Conservation (phyloP, 2,888 invertebrate genomes). For the Orthosia incerta region DNA sequence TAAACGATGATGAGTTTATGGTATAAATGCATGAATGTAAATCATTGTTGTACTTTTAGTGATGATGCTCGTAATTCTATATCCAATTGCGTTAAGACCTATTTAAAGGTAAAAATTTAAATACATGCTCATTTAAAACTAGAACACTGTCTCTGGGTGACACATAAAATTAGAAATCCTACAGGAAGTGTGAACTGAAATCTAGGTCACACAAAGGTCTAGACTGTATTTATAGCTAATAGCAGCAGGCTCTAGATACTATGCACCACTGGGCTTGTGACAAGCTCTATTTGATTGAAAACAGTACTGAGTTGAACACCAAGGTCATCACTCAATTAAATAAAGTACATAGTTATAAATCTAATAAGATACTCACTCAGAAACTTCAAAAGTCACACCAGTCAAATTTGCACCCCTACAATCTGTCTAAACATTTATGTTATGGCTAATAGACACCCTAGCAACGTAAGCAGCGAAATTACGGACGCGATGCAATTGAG, state of each 20-base stretch:
- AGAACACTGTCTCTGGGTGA: constrained; percentile 79
- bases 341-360: constrained; percentile 29
- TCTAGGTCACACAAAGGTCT: constrained; percentile 86
- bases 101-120: constrained; percentile 51
- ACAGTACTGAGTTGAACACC: constrained; percentile 30
- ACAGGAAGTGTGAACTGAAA: constrained; percentile 81
- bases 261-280: constrained; percentile 32
- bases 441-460: constrained; percentile 78
- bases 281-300: constrained; percentile 31
- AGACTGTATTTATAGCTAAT: constrained; percentile 73
- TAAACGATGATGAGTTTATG: background rate
- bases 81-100: constrained; percentile 27
- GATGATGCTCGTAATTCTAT: constrained; percentile 1
- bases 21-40: background rate
- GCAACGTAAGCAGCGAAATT: constrained; percentile 80
- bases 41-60: background rate
- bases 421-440: constrained; percentile 71
- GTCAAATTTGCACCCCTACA: constrained; percentile 45
- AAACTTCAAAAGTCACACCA: constrained; percentile 54
- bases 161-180: constrained; percentile 83
- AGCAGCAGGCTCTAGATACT: constrained; percentile 51
- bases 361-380: constrained; percentile 68
- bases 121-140: constrained; percentile 67
- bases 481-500: constrained; percentile 73
- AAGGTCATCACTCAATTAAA: constrained; percentile 50